Evolutionary conservation across 2,113 vertebrate species (phyloP).

Genomic region (Siniperca knerii): DNA sequence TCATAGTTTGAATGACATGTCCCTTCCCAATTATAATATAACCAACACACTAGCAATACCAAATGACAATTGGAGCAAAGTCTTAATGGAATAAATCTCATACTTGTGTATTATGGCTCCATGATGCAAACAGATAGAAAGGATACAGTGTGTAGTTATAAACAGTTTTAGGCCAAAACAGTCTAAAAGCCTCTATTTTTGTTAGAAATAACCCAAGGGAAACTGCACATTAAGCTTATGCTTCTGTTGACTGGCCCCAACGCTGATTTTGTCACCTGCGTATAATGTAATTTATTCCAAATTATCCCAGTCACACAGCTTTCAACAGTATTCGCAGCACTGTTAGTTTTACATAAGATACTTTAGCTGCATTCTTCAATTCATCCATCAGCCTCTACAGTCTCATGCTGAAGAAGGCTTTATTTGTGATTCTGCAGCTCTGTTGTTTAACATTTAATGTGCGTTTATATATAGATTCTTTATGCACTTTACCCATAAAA

Average conservation of each 20-base stretch:
- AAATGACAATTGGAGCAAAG: not conserved
- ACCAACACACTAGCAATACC: not conserved
- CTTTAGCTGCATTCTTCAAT: slow-evolving; percentile 8
- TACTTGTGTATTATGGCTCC: not conserved
- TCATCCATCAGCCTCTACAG: slow-evolving; percentile 7
- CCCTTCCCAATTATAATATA: not conserved
- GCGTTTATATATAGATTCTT: slow-evolving; percentile 49
- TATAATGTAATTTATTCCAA: slow-evolving; percentile 19
- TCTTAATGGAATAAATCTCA: not conserved
- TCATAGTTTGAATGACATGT: not conserved
- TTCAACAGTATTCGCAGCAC: slow-evolving; percentile 19
- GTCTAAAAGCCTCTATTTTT: slow-evolving; percentile 39
- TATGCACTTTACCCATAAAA: slow-evolving; percentile 1
- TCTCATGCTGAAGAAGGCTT: not conserved
- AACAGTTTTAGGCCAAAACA: slow-evolving; percentile 10
- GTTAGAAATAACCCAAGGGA: not conserved
- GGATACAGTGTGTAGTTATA: not conserved
- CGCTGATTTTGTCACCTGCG: slow-evolving; percentile 21
- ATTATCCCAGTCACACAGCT: slow-evolving; percentile 13
- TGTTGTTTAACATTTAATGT: slow-evolving; percentile 54
- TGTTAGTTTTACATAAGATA: not conserved
- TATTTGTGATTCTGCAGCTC: slow-evolving; percentile 31
- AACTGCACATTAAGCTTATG: slow-evolving; percentile 48
- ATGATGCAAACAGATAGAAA: slow-evolving; percentile 1
- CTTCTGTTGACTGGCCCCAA: slow-evolving; percentile 28